Evolutionary conservation across 2,113 vertebrate genomes (phyloP).

Genomic region (Ptilorrhoa leucosticta): DNA sequence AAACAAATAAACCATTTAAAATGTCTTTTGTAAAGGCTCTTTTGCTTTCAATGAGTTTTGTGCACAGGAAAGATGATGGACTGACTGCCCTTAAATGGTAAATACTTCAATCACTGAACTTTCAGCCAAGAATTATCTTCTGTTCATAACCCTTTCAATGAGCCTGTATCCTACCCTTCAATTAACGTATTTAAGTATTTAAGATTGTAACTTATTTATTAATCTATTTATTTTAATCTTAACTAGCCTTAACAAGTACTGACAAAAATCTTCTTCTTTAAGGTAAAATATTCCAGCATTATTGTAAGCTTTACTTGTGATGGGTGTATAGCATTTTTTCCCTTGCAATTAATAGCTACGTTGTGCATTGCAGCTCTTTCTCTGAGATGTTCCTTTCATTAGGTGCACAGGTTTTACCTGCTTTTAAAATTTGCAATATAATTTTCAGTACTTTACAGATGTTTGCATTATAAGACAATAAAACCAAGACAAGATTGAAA

Average conservation of each 20-base stretch:
- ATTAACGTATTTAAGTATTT: background rate
- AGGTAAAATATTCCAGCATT: background rate
- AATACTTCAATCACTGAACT: background rate
- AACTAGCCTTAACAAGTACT: background rate
- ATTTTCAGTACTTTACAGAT: conserved; percentile 10
- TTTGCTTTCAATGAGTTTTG: background rate
- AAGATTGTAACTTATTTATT: background rate
- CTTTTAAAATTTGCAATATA: background rate
- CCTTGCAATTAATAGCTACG: background rate
- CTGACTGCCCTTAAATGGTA: background rate
- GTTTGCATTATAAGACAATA: background rate
- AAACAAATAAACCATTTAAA: background rate
- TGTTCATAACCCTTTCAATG: background rate
- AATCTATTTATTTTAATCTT: background rate
- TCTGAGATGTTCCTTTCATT: background rate
- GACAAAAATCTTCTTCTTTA: background rate
- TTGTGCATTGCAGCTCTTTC: background rate
- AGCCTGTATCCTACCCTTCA: background rate
- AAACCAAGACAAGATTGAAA: conserved; percentile 42
- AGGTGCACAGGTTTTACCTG: background rate
- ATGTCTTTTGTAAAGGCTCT: background rate
- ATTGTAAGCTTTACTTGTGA: background rate
- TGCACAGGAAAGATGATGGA: background rate
- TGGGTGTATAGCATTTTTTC: background rate
- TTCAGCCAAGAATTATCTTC: background rate